A percentile compares a stretch with the other conserved stretches of the same genome.
These are phyloP conservation scores for Cephus pulcher DNA, from an alignment of 2,888 invertebrate genomes.

Conservation along the genomic window DNA sequence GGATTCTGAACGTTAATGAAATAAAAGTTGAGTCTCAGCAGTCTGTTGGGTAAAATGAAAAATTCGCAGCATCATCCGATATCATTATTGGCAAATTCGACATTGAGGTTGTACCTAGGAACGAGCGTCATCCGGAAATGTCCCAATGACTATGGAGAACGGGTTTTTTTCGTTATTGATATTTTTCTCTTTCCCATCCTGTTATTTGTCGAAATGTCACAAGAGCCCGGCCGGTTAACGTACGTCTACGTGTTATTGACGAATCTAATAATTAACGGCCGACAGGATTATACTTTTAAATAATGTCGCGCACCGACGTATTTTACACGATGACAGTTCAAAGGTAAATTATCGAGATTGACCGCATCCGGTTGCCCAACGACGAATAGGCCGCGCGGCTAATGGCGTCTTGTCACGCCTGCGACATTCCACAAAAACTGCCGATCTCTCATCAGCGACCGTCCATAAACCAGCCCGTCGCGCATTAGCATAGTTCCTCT, in stretches of 20 bases:
- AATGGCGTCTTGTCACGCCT: conserved; percentile 54
- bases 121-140: not conserved
- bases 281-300: conserved; percentile 51
- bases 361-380: conserved; percentile 61
- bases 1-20: not conserved
- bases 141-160: conserved; percentile 9
- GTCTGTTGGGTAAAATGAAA: not conserved
- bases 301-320: conserved; percentile 38
- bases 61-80: not conserved
- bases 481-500: not conserved
- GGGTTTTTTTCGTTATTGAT: conserved; percentile 16
- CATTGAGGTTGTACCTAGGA: not conserved
- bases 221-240: not conserved
- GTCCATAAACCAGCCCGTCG: not conserved
- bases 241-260: conserved; percentile 30
- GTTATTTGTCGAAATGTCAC: conserved; percentile 26
- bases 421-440: conserved; percentile 46
- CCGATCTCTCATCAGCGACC: conserved; percentile 7
- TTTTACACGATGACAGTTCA: conserved; percentile 46
- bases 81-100: not conserved
- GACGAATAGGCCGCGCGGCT: conserved; percentile 33
- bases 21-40: not conserved
- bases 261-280: conserved; percentile 41
- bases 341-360: conserved; percentile 56
- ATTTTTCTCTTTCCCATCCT: conserved; percentile 17